Evolutionary conservation across 2,888 invertebrate genomes (phyloP).

Genomic region (Hirtodrosophila histrioides): DNA sequence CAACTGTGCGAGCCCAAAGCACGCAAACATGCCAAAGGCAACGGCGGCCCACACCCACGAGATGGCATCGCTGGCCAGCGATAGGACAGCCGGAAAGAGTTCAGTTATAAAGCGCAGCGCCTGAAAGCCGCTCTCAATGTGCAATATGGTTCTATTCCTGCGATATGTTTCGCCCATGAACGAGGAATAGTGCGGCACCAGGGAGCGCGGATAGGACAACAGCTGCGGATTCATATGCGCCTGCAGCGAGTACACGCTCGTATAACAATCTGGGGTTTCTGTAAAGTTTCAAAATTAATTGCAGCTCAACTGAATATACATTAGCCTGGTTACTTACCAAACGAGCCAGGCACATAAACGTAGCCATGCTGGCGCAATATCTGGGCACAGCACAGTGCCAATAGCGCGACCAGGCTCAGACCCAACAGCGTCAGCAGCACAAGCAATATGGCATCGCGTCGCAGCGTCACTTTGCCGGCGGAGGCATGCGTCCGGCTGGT

Average conservation of each 20-base stretch:
- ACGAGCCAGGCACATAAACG: conserved; percentile 92
- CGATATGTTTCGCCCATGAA: conserved; percentile 83
- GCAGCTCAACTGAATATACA: accelerated
- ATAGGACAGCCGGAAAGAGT: conserved; percentile 93
- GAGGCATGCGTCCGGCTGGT: conserved; percentile 78
- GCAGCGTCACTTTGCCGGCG: conserved; percentile 74
- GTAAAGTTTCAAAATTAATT: conserved; percentile 63
- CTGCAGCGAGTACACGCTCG: conserved; percentile 87
- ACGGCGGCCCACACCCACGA: conserved; percentile 95
- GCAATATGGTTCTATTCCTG: conserved; percentile 69
- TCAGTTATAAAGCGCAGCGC: conserved; percentile 94
- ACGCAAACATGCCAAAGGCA: conserved; percentile 92
- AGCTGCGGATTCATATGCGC: conserved; percentile 87
- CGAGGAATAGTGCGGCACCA: conserved; percentile 83
- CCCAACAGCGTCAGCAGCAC: conserved; percentile 90
- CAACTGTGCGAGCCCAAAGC: conserved; percentile 95
- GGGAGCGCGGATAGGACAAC: conserved; percentile 85
- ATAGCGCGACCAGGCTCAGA: conserved; percentile 90
- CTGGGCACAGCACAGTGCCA: conserved; percentile 93
- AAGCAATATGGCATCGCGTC: conserved; percentile 88
- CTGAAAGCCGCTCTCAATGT: conserved; percentile 91
- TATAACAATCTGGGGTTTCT: conserved; percentile 90
- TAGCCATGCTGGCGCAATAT: conserved; percentile 91
- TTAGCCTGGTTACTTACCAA: conserved; percentile 86
- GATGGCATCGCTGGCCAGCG: conserved; percentile 89